Evolutionary conservation across 2,113 vertebrate species (phyloP).

Genomic region (Myiozetetes cayanensis): DNA sequence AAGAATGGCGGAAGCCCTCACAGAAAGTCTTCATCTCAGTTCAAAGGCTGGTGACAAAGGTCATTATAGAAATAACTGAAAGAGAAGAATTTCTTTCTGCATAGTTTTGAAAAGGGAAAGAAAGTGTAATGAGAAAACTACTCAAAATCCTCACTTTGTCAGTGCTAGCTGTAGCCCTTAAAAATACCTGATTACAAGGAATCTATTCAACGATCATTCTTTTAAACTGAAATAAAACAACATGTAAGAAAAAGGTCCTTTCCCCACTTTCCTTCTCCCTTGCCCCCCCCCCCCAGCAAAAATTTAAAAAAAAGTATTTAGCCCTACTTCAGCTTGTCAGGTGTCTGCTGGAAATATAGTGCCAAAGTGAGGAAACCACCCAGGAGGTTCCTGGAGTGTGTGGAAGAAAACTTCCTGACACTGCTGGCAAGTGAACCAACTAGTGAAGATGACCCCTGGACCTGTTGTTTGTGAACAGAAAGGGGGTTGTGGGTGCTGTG

Average conservation of each 20-base stretch:
- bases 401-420: neutral
- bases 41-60: slow-evolving; percentile 27
- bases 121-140: neutral
- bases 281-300: fast-evolving
- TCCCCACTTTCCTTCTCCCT: fast-evolving
- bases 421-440: neutral
- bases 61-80: slow-evolving; percentile 34
- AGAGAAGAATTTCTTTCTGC: neutral
- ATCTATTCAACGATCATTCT: neutral
- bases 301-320: neutral
- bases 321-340: neutral
- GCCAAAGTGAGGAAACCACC: neutral
- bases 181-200: slow-evolving; percentile 22
- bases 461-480: neutral
- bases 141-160: neutral
- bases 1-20: slow-evolving; percentile 5
- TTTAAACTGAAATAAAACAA: slow-evolving; percentile 1
- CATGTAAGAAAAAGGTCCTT: neutral
- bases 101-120: neutral
- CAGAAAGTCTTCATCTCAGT: slow-evolving; percentile 17
- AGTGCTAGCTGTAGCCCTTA: neutral
- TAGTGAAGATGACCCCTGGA: neutral
- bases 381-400: neutral
- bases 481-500: neutral
- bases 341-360: neutral